These are phyloP conservation scores for Staurois parvus DNA, from an alignment of 2,797 vertebrate genomes.

Conservation along the genomic window DNA sequence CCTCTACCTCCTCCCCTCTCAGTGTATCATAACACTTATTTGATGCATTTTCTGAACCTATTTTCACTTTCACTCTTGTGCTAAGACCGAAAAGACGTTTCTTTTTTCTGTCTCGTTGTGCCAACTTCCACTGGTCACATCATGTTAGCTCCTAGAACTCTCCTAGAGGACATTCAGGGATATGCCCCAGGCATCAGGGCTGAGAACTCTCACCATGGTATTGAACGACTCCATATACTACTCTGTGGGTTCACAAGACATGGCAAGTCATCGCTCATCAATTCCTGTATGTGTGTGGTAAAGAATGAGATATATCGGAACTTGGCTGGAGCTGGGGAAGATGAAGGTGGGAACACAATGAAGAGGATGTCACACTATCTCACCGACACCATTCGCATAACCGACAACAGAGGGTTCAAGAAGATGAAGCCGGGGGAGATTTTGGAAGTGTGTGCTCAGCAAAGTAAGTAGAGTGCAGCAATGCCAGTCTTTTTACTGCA, in stretches of 20 bases:
- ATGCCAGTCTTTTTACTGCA: too few relatives aligned
- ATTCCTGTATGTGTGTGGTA: conserved; percentile 4
- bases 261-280: conserved; percentile 30
- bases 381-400: neutral
- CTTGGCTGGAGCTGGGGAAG: neutral
- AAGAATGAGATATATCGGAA: neutral
- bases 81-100: too few relatives aligned
- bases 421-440: neutral
- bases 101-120: neutral
- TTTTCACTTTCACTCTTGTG: neutral
- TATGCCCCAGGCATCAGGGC: neutral
- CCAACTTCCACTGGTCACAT: neutral
- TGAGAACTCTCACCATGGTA: neutral
- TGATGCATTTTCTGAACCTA: too few relatives aligned
- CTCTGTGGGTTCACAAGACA: conserved; percentile 10
- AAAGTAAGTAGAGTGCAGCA: conserved; percentile 10
- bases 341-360: neutral
- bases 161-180: neutral
- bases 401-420: conserved; percentile 23
- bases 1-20: neutral
- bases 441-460: conserved; percentile 5
- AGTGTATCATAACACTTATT: too few relatives aligned
- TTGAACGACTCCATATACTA: neutral
- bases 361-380: neutral
- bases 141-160: neutral